These are phyloP conservation scores for Sebastes hubbsi DNA, from an alignment of 2,797 vertebrate genomes.

Conservation along the genomic window DNA sequence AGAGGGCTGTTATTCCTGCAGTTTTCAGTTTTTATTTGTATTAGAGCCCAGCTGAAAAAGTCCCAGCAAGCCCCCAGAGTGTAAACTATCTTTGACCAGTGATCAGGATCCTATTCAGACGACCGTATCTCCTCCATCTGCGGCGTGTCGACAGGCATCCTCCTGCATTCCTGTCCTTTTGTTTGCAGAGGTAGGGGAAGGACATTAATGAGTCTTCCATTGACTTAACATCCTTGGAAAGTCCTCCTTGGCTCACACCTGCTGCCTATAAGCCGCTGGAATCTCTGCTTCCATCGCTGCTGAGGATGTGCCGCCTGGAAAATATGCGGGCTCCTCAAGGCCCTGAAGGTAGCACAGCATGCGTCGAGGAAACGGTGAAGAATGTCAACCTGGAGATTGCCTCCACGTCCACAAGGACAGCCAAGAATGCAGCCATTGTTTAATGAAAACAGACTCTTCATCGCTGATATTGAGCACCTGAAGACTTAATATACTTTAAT, in stretches of 20 bases:
- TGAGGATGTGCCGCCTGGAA: conserved; percentile 80
- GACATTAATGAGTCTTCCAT: conserved; percentile 79
- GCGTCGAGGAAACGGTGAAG: conserved; percentile 76
- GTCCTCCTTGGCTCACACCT: conserved; percentile 80
- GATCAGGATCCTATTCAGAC: conserved; percentile 75
- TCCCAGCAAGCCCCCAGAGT: conserved; percentile 47
- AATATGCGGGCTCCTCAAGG: conserved; percentile 66
- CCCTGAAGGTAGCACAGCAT: conserved; percentile 63
- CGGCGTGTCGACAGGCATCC: conserved; percentile 78
- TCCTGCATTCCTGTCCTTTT: conserved; percentile 85
- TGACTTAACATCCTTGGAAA: conserved; percentile 87
- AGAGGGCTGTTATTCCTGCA: conserved; percentile 29
- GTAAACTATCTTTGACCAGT: conserved; percentile 73
- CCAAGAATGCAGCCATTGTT: conserved; percentile 85
- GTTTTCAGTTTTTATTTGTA: conserved; percentile 44
- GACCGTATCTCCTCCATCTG: conserved; percentile 78
- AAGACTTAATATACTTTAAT: conserved; percentile 76
- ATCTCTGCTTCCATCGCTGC: conserved; percentile 54
- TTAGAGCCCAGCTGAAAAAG: conserved; percentile 62
- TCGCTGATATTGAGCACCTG: conserved; percentile 82
- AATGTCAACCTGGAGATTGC: conserved; percentile 75
- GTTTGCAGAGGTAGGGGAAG: conserved; percentile 81
- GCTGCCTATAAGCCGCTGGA: conserved; percentile 69
- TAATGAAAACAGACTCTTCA: conserved; percentile 55
- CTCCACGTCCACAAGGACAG: conserved; percentile 67